Percentiles rank a stretch among this genome's conserved stretches.
Evolutionary conservation across 2,113 vertebrate genomes (phyloP).

Genomic region (Spea bombifrons): DNA sequence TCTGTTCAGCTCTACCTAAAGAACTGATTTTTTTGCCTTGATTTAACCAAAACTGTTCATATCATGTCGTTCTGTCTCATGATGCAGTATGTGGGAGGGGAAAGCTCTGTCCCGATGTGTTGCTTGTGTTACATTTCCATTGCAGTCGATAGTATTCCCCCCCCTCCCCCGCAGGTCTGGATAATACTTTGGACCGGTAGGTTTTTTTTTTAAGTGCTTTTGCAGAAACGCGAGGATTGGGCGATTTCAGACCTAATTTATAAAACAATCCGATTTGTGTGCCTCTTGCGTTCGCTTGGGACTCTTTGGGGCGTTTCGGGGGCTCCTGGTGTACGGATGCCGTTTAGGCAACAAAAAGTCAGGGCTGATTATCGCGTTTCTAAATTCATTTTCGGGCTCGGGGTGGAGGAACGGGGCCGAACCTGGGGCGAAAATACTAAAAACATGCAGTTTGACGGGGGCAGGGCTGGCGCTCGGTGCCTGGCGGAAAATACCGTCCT

Average conservation of each 20-base stretch:
- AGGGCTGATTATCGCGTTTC: no score
- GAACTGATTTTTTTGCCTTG: slow-evolving; percentile 44
- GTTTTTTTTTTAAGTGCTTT: background rate
- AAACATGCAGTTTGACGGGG: no score
- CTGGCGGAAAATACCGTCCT: no score
- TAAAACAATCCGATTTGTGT: slow-evolving; percentile 50
- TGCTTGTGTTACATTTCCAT: slow-evolving; percentile 39
- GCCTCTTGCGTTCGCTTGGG: slow-evolving; percentile 62
- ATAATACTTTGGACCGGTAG: slow-evolving; percentile 32
- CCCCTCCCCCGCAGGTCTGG: slow-evolving; percentile 21
- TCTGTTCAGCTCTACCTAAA: slow-evolving; percentile 22
- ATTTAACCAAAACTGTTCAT: slow-evolving; percentile 46
- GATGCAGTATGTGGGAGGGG: slow-evolving; percentile 37
- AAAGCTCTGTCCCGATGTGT: slow-evolving; percentile 35
- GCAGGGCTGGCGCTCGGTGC: no score
- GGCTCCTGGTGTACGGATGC: slow-evolving; percentile 53
- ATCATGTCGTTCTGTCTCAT: slow-evolving; percentile 36
- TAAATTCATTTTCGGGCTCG: no score
- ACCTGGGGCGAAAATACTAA: no score
- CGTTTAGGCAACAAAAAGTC: no score
- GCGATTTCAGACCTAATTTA: slow-evolving; percentile 13
- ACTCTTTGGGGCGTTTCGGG: slow-evolving; percentile 48
- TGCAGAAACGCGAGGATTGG: slow-evolving; percentile 29
- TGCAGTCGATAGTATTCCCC: slow-evolving; percentile 40
- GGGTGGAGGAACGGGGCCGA: no score